Evolutionary conservation across 2,888 invertebrate species (phyloP).

Genomic region (Aspidiotus destructor): DNA sequence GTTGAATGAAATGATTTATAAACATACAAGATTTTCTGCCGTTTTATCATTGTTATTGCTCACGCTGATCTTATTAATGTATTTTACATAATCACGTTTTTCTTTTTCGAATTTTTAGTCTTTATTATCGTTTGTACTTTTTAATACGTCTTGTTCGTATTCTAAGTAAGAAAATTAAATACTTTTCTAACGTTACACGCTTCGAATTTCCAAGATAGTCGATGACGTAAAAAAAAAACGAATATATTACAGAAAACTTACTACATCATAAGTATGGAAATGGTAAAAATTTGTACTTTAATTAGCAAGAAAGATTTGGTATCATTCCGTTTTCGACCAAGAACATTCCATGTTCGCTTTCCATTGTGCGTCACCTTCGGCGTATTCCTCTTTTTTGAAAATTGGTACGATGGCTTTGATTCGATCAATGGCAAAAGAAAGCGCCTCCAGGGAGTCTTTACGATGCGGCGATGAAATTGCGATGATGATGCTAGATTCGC

Average conservation of each 20-base stretch:
- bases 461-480: slow-evolving; percentile 84
- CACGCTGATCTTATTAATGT: neutral
- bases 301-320: slow-evolving; percentile 13
- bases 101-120: neutral
- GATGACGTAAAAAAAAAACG: slow-evolving; percentile 5
- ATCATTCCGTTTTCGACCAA: slow-evolving; percentile 46
- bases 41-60: neutral
- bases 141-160: neutral
- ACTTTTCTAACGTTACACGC: neutral
- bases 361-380: slow-evolving; percentile 52
- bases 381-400: slow-evolving; percentile 92
- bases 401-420: slow-evolving; percentile 83
- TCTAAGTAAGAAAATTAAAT: neutral
- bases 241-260: neutral
- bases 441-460: slow-evolving; percentile 68
- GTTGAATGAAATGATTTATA: too few relatives aligned
- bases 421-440: slow-evolving; percentile 70
- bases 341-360: slow-evolving; percentile 75
- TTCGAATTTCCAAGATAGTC: neutral
- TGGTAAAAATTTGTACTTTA: slow-evolving; percentile 17
- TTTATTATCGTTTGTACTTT: slow-evolving; percentile 1
- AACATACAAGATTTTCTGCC: neutral
- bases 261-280: slow-evolving; percentile 6
- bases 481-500: slow-evolving; percentile 80
- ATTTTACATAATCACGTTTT: neutral